These are phyloP conservation scores for Theonella swinhoei DNA, from an alignment of 37 sponge, comb jelly and placozoan genomes.

Conservation along the genomic window DNA sequence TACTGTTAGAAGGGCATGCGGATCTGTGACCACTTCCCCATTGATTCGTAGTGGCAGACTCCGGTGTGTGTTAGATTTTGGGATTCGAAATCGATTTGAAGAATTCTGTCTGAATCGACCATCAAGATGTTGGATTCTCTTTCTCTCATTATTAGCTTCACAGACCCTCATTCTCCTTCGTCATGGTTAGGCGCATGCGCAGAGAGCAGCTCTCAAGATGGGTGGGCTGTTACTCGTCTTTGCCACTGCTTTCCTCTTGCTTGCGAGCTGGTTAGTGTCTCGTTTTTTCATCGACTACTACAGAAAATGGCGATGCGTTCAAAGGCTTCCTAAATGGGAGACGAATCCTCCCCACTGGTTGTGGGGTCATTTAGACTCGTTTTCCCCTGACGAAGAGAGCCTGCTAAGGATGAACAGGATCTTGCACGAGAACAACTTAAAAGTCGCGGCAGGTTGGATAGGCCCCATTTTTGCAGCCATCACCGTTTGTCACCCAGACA, in stretches of 20 bases:
- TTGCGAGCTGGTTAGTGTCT: neutral
- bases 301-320: neutral
- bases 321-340: neutral
- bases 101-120: too few species aligned
- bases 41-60: too few species aligned
- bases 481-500: neutral
- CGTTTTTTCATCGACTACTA: neutral
- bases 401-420: neutral
- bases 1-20: too few species aligned
- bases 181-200: neutral
- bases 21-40: too few species aligned
- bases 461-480: constrained; percentile 4
- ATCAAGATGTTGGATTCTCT: too few species aligned
- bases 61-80: too few species aligned
- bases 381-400: neutral
- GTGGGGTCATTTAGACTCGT: neutral
- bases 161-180: too few species aligned
- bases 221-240: neutral
- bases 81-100: too few species aligned
- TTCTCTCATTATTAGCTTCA: too few species aligned
- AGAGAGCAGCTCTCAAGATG: neutral
- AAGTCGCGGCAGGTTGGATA: neutral
- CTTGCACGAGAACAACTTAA: neutral
- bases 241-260: neutral
- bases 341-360: constrained; percentile 3